These are phyloP conservation scores for Geotrypetes seraphini DNA, from an alignment of 2,797 vertebrate species.

Conservation along the genomic window DNA sequence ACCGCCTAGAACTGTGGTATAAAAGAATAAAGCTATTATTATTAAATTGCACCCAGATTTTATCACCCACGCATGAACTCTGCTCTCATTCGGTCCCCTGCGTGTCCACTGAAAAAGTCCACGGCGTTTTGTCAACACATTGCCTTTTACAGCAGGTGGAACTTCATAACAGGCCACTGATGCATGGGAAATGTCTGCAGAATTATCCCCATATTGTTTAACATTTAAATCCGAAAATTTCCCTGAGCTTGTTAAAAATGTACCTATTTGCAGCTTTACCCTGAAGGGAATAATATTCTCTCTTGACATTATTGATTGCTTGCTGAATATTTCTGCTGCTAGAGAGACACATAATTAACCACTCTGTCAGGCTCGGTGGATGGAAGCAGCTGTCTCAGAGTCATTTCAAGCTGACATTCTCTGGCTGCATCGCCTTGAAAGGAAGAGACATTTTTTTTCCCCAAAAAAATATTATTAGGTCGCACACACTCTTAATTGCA, in stretches of 20 bases:
- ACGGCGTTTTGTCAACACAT: no score
- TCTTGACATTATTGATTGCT: slow-evolving; percentile 27
- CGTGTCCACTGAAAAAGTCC: no score
- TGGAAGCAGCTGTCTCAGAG: slow-evolving; percentile 14
- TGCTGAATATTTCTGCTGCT: slow-evolving; percentile 13
- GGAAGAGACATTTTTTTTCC: not conserved
- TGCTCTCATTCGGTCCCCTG: no score
- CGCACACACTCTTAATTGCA: not conserved
- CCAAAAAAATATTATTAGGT: not conserved
- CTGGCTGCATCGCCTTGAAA: slow-evolving; percentile 5
- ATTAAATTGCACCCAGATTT: no score
- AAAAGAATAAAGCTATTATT: no score
- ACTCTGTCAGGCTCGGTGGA: slow-evolving; percentile 14
- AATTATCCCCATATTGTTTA: slow-evolving; percentile 6
- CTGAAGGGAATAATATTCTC: slow-evolving; percentile 17
- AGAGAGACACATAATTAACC: slow-evolving; percentile 29
- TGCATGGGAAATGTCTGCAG: no score
- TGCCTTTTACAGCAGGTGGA: no score
- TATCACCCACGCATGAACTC: no score
- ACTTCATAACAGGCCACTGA: no score
- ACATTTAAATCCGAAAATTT: no score
- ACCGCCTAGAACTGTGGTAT: no score
- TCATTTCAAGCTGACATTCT: slow-evolving; percentile 21
- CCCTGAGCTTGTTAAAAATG: no score
- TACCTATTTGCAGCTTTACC: slow-evolving; percentile 5